These are phyloP conservation scores for Aurelia aurita DNA, from an alignment of 30 jellyfish, hydroid and myxozoan species.

Conservation along the genomic window DNA sequence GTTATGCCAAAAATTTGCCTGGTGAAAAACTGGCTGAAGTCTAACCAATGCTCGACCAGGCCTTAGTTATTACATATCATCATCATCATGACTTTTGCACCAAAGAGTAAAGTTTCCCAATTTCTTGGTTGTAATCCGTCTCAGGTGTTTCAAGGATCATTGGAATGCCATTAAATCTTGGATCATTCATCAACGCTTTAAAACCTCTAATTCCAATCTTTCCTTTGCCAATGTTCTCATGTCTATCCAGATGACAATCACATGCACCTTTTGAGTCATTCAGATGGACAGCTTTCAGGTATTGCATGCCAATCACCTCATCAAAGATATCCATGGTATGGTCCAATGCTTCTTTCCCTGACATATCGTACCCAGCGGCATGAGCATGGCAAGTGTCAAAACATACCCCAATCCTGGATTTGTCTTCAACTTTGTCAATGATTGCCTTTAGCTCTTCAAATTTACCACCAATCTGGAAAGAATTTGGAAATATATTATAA, in stretches of 20 bases:
- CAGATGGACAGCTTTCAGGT: slow-evolving; percentile 67
- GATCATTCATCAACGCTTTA: slow-evolving; percentile 61
- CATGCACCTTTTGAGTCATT: slow-evolving; percentile 60
- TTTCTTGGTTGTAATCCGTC: slow-evolving; percentile 45
- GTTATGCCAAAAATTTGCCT: no score
- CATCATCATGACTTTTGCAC: not conserved
- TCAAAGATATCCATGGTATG: slow-evolving; percentile 56
- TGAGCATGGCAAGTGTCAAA: slow-evolving; percentile 77
- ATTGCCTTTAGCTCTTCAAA: slow-evolving; percentile 60
- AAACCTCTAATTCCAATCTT: slow-evolving; percentile 65
- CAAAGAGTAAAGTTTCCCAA: slow-evolving; percentile 23
- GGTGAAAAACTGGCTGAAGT: no score
- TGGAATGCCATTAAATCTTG: slow-evolving; percentile 49
- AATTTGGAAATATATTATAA: no score
- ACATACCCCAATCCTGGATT: slow-evolving; percentile 66
- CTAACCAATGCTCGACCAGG: no score
- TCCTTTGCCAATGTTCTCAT: slow-evolving; percentile 69
- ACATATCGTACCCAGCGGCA: slow-evolving; percentile 73
- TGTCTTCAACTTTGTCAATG: slow-evolving; percentile 59
- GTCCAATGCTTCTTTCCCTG: slow-evolving; percentile 27
- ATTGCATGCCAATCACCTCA: slow-evolving; percentile 43
- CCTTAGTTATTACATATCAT: no score
- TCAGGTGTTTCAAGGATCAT: slow-evolving; percentile 70
- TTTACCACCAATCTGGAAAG: slow-evolving; percentile 64
- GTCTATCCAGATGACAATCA: slow-evolving; percentile 44